A percentile compares a stretch with the other conserved stretches of the same genome.
These are phyloP conservation scores for Macrophya annulata DNA, from an alignment of 2,888 invertebrate species.

Conservation along the genomic window DNA sequence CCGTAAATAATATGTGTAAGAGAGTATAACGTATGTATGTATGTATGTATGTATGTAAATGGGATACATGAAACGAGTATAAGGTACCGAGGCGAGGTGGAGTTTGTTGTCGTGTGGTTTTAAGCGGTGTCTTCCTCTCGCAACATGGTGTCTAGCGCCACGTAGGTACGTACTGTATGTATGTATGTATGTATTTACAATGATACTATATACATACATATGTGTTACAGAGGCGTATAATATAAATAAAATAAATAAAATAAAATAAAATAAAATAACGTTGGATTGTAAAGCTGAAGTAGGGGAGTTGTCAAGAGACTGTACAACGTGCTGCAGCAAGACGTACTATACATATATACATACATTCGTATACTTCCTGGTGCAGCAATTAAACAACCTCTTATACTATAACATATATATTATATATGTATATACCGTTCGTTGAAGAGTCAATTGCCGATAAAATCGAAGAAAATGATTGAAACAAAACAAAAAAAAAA, in stretches of 20 bases:
- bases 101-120: constrained; percentile 36
- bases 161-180: neutral
- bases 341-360: neutral
- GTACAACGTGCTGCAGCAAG: constrained; percentile 15
- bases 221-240: neutral
- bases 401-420: neutral
- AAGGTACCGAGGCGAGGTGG: constrained; percentile 11
- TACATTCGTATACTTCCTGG: neutral
- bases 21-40: neutral
- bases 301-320: constrained; percentile 31
- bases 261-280: neutral
- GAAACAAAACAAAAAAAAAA: too few species aligned
- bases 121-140: constrained; percentile 35
- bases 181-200: neutral
- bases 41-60: constrained; percentile 1
- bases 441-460: neutral
- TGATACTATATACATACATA: neutral
- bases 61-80: neutral
- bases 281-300: constrained; percentile 21
- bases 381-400: constrained; percentile 7
- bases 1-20: neutral
- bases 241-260: neutral
- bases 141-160: constrained; percentile 34
- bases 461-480: neutral
- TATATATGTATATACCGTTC: neutral